phyloP scores from a whole-genome alignment of 2,113 vertebrate species.

The Amazona vittata region DNA sequence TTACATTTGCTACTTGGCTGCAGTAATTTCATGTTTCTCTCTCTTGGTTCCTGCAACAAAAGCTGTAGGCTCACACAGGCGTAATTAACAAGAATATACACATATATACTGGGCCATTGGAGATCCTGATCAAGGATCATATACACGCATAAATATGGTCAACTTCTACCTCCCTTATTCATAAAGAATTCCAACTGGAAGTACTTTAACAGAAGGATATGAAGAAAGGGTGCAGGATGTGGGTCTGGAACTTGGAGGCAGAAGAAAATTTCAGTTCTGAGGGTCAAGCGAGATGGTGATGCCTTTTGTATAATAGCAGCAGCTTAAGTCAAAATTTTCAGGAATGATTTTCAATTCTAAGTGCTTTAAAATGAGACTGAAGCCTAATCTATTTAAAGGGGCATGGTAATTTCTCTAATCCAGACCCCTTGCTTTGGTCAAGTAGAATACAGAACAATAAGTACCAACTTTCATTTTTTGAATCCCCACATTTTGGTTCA shows the following conservation, averaged over 20 bases:
- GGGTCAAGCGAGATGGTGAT: slow-evolving; percentile 7
- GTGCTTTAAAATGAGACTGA: neutral
- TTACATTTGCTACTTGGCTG: neutral
- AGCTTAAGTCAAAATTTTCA: neutral
- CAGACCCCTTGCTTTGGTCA: neutral
- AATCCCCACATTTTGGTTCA: neutral
- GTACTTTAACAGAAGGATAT: neutral
- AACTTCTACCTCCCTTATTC: neutral
- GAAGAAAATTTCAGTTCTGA: slow-evolving; percentile 25
- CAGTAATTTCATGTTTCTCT: neutral
- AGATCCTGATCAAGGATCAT: neutral
- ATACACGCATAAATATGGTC: neutral
- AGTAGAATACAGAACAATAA: neutral
- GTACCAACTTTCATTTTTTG: neutral
- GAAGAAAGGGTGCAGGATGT: slow-evolving; percentile 21
- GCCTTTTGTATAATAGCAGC: neutral
- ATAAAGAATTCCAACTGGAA: neutral
- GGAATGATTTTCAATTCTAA: slow-evolving; percentile 1
- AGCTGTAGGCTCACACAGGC: neutral
- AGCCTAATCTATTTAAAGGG: neutral
- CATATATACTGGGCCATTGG: neutral
- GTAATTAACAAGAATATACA: neutral
- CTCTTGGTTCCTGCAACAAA: neutral
- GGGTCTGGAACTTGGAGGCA: neutral
- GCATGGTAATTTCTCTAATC: neutral